A percentile compares a stretch with the other conserved stretches of the same genome.
These are phyloP conservation scores for Xiphophorus birchmanni DNA, from an alignment of 2,797 vertebrate species.

Conservation along the genomic window DNA sequence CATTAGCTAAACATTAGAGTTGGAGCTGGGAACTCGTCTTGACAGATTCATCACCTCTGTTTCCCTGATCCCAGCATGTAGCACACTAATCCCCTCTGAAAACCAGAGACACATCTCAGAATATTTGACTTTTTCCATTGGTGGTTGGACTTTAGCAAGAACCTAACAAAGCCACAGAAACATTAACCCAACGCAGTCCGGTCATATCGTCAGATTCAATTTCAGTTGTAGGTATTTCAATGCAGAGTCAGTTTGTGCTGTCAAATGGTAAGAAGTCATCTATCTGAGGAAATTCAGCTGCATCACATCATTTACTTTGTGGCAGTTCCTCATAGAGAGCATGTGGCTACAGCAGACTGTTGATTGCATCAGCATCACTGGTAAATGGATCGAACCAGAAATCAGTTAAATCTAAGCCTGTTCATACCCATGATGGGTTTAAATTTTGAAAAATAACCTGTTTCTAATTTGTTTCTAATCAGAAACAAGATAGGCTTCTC, in stretches of 20 bases:
- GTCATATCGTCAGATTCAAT: not conserved
- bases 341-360: not conserved
- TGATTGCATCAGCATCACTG: not conserved
- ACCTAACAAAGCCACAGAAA: not conserved
- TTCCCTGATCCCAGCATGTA: constrained; percentile 68
- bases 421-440: not conserved
- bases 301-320: not conserved
- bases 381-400: not conserved
- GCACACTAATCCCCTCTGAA: constrained; percentile 67
- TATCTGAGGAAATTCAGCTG: not conserved
- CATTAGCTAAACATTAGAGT: constrained; percentile 81
- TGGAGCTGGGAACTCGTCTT: constrained; percentile 71
- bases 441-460: not conserved
- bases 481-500: not conserved
- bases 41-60: constrained; percentile 80
- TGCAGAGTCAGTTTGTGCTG: not conserved
- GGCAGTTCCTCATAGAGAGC: not conserved
- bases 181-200: not conserved
- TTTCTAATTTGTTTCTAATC: not conserved
- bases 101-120: constrained; percentile 45
- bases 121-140: constrained; percentile 49
- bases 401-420: not conserved
- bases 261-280: not conserved
- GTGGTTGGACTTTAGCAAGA: not conserved
- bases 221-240: not conserved